These are phyloP conservation scores for Columba livia DNA, from an alignment of 2,113 vertebrate species.

Conservation along the genomic window DNA sequence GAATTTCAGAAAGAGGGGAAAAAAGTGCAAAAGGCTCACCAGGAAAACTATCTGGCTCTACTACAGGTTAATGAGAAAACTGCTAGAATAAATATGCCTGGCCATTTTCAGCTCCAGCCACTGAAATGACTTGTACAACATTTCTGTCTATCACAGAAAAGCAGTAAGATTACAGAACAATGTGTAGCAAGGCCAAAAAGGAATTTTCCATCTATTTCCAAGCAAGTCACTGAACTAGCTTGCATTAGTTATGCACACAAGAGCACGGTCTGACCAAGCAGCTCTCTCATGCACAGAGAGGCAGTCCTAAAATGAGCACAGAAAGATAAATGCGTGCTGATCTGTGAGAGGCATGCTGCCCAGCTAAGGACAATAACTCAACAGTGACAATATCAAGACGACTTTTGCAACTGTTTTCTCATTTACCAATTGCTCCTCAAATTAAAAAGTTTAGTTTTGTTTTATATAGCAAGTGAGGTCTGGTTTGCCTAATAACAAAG, in stretches of 20 bases:
- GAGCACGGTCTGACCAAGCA: not conserved
- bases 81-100: not conserved
- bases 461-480: not conserved
- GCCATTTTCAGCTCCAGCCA: not conserved
- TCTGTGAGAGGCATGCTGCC: not conserved
- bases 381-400: not conserved
- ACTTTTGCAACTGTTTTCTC: not conserved
- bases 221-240: not conserved
- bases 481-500: not conserved
- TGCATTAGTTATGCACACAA: not conserved
- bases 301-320: not conserved
- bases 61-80: not conserved
- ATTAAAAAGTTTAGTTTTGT: not conserved
- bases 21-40: not conserved
- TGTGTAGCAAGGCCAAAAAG: not conserved
- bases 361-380: not conserved
- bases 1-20: not conserved
- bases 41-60: not conserved
- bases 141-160: not conserved
- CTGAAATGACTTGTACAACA: rapidly evolving
- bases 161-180: not conserved
- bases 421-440: not conserved
- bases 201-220: not conserved
- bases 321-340: not conserved
- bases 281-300: not conserved